Evolutionary conservation across 2,113 vertebrate species (phyloP).

Genomic region (Odontophorus gujanensis): DNA sequence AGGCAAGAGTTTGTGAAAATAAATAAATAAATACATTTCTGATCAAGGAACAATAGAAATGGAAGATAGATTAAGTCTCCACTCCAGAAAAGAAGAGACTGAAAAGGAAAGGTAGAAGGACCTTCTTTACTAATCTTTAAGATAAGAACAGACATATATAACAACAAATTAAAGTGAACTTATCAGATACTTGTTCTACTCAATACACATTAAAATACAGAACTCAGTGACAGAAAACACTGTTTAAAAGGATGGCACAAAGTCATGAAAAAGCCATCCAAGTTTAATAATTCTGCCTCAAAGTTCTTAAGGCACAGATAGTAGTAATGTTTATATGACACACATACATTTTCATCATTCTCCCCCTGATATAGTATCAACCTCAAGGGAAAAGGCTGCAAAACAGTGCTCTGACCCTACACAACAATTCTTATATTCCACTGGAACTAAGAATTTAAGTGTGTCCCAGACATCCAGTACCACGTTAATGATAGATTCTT

Average conservation of each 20-base stretch:
- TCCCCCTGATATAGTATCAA: not conserved
- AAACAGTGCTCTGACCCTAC: not conserved
- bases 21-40: not conserved
- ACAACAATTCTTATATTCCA: accelerated
- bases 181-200: not conserved
- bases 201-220: not conserved
- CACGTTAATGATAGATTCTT: not conserved
- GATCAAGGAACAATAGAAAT: not conserved
- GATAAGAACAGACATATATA: not conserved
- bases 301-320: not conserved
- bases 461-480: not conserved
- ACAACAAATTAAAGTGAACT: not conserved
- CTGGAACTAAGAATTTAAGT: not conserved
- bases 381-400: accelerated
- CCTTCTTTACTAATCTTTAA: not conserved
- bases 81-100: not conserved
- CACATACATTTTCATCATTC: too few relatives aligned
- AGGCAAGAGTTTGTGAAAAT: not conserved
- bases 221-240: not conserved
- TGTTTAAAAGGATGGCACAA: not conserved
- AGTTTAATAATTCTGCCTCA: not conserved
- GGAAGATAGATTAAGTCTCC: not conserved
- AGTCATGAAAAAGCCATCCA: not conserved
- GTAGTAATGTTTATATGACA: too few relatives aligned
- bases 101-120: not conserved